Evolutionary conservation across 2,888 invertebrate species (phyloP), one percentile per base, ranked within the genome.

Genomic region (Epicampocera succincta): DNA sequence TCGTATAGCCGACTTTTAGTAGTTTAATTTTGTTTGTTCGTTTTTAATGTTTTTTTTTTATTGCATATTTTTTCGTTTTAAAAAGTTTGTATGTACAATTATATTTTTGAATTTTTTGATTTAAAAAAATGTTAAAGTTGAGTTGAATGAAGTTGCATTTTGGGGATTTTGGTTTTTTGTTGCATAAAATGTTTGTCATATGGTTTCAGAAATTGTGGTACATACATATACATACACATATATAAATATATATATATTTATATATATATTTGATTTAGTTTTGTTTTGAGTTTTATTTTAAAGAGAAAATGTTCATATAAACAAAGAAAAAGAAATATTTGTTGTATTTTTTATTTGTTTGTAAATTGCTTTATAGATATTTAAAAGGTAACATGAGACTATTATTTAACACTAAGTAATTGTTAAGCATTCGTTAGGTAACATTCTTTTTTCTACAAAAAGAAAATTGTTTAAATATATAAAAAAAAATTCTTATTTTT

Each of bases 1-100:
- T 97, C 93, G 97, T 97, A 95, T 98, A 98, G 94, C 97, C 98
- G 95, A 97, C 98, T 98, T 85, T 88, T 73, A 74, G 83, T 71
- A 63, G 75, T 85, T 81, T 81, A 69, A 65, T 52, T 74, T 78
- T 77, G 78, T 76, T 74, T 84, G 69, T 83, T 19, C 52, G 52
- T 63, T 74, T 74, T 80, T 69, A 83, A 65, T 40, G 15, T 79
- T 60, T 69, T 73, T 76, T 69, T 79, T 77, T 13, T 54, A 75
- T 63, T 68, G 38, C 72, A 54, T 82, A 75, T 42, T 78, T 38
- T 63, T 44, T 44, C 19, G 17, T 11, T 50, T 58, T 5, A 52
- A 48, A 63, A 48, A 71, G 9, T 40, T 65, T 65, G 63, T 77
- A 63, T 77, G 46, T 77, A 69, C 54, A 69, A 21, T 56, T 61